Evolutionary conservation across 2,113 vertebrate genomes (phyloP).

Genomic region (Hydrolagus affinis): DNA sequence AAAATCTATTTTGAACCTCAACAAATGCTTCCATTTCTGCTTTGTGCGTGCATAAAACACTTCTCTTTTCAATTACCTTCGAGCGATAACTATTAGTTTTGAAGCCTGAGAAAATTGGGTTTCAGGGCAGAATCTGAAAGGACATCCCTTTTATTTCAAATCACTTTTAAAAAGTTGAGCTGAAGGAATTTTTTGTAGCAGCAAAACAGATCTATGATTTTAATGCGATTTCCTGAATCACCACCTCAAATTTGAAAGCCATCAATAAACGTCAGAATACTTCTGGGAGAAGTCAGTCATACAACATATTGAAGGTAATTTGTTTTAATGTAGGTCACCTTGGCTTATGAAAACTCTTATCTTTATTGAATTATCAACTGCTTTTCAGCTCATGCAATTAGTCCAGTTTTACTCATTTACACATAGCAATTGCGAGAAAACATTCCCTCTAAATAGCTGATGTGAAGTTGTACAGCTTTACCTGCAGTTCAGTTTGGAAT

Average conservation of each 20-base stretch:
- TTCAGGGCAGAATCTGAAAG: not conserved
- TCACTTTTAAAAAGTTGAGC: not conserved
- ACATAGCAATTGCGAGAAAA: not conserved
- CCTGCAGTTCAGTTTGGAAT: not conserved
- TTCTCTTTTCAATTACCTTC: constrained; percentile 11
- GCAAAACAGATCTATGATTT: not conserved
- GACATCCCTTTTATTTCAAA: constrained; percentile 6
- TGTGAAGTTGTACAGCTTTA: not conserved
- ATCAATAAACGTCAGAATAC: constrained; percentile 2
- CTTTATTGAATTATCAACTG: not conserved
- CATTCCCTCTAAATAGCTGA: not conserved
- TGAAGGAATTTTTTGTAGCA: not conserved
- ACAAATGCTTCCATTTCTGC: constrained; percentile 13
- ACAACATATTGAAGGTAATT: not conserved
- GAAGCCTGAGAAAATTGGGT: not conserved
- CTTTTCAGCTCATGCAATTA: not conserved
- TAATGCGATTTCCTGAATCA: not conserved
- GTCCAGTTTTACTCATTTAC: not conserved
- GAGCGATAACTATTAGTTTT: not conserved
- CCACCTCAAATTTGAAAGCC: not conserved
- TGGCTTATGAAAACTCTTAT: not conserved
- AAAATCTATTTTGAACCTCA: constrained; percentile 21
- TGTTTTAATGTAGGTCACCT: not conserved
- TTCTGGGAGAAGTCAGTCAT: not conserved
- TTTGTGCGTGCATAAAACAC: not conserved